Conservation (phyloP, 92 coral and sea anemone genomes). For the Ricordea florida region DNA sequence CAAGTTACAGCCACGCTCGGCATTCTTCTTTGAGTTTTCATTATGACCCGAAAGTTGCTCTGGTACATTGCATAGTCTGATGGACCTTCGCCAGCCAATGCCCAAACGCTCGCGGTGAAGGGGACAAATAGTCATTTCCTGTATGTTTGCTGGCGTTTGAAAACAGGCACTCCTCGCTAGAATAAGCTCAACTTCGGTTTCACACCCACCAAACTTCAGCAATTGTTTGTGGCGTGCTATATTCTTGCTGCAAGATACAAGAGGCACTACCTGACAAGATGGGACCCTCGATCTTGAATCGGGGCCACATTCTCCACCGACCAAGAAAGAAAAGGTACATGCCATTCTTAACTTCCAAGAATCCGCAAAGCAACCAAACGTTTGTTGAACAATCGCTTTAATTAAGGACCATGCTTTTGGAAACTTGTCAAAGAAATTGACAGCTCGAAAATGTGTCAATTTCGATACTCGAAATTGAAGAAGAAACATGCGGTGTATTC, state of each 20-base stretch:
- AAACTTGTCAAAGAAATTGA: slow-evolving; percentile 2
- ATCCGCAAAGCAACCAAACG: too few relatives aligned
- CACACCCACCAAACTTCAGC: slow-evolving; percentile 20
- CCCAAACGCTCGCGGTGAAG: slow-evolving; percentile 16
- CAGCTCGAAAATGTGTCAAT: slow-evolving; percentile 9
- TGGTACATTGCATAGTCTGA: too few relatives aligned
- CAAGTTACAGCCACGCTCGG: slow-evolving; percentile 13
- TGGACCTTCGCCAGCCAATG: too few relatives aligned
- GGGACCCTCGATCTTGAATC: slow-evolving; percentile 2
- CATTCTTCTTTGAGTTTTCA: background rate
- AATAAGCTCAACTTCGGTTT: slow-evolving; percentile 39
- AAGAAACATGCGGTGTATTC: too few relatives aligned
- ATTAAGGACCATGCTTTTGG: background rate
- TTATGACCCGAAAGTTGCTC: background rate
- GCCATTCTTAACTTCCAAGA: too few relatives aligned
- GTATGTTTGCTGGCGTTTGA: slow-evolving; percentile 20
- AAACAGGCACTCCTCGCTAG: slow-evolving; percentile 26
- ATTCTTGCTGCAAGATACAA: slow-evolving; percentile 9
- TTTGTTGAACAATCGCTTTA: too few relatives aligned
- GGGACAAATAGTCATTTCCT: slow-evolving; percentile 28
- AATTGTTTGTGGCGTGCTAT: slow-evolving; percentile 15
- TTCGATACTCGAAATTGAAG: too few relatives aligned
- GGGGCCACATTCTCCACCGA: slow-evolving; percentile 13
- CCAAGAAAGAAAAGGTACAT: background rate
- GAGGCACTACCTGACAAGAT: background rate